These are phyloP conservation scores for Esox niger DNA, from an alignment of 2,113 vertebrate genomes.

Conservation along the genomic window DNA sequence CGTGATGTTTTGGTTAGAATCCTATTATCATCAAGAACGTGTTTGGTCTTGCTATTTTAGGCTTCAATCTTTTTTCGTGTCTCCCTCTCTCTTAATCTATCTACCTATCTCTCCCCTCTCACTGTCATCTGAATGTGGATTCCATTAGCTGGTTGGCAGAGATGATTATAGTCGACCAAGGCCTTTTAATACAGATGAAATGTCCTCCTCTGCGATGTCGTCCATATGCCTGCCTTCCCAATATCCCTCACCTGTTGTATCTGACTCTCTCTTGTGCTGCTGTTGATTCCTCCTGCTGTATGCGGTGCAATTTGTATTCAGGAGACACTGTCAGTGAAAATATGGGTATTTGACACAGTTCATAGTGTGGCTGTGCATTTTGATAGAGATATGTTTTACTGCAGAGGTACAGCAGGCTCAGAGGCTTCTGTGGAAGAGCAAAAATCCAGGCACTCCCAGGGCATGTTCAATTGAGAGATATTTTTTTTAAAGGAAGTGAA, in stretches of 20 bases:
- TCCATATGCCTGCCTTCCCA: slow-evolving; percentile 51
- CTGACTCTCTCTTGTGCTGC: slow-evolving; percentile 34
- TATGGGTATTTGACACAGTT: slow-evolving; percentile 50
- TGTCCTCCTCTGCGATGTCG: slow-evolving; percentile 42
- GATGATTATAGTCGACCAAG: slow-evolving; percentile 54
- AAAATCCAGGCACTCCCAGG: too few species aligned
- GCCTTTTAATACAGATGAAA: slow-evolving; percentile 58
- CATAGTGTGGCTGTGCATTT: not conserved
- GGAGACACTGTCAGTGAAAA: slow-evolving; percentile 49
- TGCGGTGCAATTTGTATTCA: slow-evolving; percentile 45
- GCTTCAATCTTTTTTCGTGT: too few species aligned
- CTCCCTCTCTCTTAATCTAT: too few species aligned
- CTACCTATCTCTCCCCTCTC: not conserved
- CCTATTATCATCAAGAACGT: slow-evolving; percentile 24
- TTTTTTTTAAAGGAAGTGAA: too few species aligned
- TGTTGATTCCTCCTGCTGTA: slow-evolving; percentile 32
- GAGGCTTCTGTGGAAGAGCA: slow-evolving; percentile 2
- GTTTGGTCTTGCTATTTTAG: slow-evolving; percentile 14
- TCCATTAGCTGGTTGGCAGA: slow-evolving; percentile 57
- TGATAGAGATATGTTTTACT: not conserved
- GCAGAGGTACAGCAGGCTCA: not conserved
- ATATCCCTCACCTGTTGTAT: slow-evolving; percentile 41
- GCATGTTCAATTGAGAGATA: slow-evolving; percentile 28
- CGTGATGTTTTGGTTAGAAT: slow-evolving; percentile 33
- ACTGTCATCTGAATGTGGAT: slow-evolving; percentile 46